Base-by-base conservation (phyloP, 2,888 invertebrate genomes). In the Acronicta leporina region DNA sequence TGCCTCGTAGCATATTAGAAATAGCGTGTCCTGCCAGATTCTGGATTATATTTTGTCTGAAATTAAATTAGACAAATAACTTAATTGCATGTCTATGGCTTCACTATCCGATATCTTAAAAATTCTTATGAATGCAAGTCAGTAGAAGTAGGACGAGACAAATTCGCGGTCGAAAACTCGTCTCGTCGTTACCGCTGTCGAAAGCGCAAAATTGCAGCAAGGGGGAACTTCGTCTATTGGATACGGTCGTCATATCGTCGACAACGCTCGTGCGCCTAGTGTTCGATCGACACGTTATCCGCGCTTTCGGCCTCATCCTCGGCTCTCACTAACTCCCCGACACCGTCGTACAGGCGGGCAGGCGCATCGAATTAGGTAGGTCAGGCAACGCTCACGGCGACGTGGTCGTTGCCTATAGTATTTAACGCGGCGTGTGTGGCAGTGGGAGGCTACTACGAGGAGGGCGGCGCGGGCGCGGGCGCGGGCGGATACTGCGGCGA, bases 371-470 rank as follows among this genome's bases (percentile, higher is more conserved):
- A 77, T 75, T 90, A 90, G 92, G 91, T 91, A 91, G 92, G 92
- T 89, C 80, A 61, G 75, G 67, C 67, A 71, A 54, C 62, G 74
- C 48, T 67, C 75, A 67, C 75, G 69, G 69, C 43, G 15, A 33
- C 52, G 77, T 71, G 72, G 71, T 54, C 75, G 63, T 69, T 73
- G 64, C 75, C 63, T 68, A 74, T 69, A 77, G 81, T 69, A 84
- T 82, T 78, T 89, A 88, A 87, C 87, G 86, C 85, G 88, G 89
- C 90, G 89, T 91, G 91, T 92, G 91, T 92, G 92, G 89, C 92
- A 93, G 92, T 94, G 92, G 94, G 90, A 87, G 91, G 92, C 80
- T 94, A 92, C 92, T 95, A 93, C 92, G 92, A 91, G 81, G 94
- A 93, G 70, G 81, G 85, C 82, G 89, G 83, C 85, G 87, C 84